These are phyloP conservation scores for Cryptocheilus praepositus DNA, from an alignment of 2,888 invertebrate species.

Conservation along the genomic window DNA sequence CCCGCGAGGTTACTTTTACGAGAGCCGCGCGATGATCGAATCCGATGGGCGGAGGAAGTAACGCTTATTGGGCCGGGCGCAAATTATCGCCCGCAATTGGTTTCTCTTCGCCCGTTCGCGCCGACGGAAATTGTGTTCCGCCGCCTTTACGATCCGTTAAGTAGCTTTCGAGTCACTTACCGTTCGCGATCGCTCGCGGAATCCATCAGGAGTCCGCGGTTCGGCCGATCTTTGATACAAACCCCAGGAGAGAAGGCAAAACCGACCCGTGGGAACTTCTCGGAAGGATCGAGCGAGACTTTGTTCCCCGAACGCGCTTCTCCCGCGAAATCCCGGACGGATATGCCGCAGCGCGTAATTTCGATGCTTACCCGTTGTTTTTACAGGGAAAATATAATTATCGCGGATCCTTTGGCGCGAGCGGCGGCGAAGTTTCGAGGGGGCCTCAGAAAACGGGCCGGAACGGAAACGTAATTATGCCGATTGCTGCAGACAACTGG, in stretches of 20 bases:
- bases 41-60: too few species aligned
- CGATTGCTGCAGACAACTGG: slow-evolving; percentile 33
- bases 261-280: background rate
- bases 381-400: too few species aligned
- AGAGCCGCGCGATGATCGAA: slow-evolving; percentile 23
- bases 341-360: too few species aligned
- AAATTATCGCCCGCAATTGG: slow-evolving; percentile 10
- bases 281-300: too few species aligned
- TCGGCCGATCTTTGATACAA: too few species aligned
- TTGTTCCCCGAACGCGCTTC: too few species aligned
- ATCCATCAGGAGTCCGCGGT: too few species aligned
- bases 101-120: background rate
- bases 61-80: slow-evolving; percentile 10
- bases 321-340: too few species aligned
- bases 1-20: slow-evolving; percentile 25
- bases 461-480: slow-evolving; percentile 43
- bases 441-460: slow-evolving; percentile 25
- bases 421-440: slow-evolving; percentile 5
- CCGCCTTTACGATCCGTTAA: slow-evolving; percentile 12
- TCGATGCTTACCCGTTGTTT: too few species aligned
- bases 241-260: background rate
- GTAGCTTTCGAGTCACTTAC: slow-evolving; percentile 3
- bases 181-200: background rate
- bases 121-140: background rate
- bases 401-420: too few species aligned